These are phyloP conservation scores for Drosophila atripex DNA, from an alignment of 2,888 invertebrate genomes.

Conservation along the genomic window DNA sequence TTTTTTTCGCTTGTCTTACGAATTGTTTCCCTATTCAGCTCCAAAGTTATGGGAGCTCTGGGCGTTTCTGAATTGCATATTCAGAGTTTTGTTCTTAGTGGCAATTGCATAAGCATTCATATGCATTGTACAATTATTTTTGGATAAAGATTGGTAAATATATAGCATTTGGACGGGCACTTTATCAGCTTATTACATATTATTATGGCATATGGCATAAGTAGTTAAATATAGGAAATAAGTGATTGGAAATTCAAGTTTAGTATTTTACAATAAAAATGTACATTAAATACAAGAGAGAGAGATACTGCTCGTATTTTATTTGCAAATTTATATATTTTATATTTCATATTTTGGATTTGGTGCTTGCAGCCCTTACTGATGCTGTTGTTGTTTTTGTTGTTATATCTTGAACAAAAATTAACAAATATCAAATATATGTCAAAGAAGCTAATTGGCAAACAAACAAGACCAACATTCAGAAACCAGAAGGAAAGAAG, in stretches of 20 bases:
- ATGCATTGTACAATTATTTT: slow-evolving; percentile 31
- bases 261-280: slow-evolving; percentile 64
- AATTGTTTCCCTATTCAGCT: slow-evolving; percentile 43
- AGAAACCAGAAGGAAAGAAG: slow-evolving; percentile 55
- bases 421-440: slow-evolving; percentile 46
- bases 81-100: slow-evolving; percentile 27
- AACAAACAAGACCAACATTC: slow-evolving; percentile 74
- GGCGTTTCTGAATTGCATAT: slow-evolving; percentile 30
- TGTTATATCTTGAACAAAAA: slow-evolving; percentile 68
- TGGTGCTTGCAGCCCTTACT: slow-evolving; percentile 65
- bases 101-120: slow-evolving; percentile 36
- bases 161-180: slow-evolving; percentile 46
- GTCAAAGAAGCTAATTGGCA: slow-evolving; percentile 63
- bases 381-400: slow-evolving; percentile 72
- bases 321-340: slow-evolving; percentile 29
- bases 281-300: slow-evolving; percentile 62
- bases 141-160: slow-evolving; percentile 40
- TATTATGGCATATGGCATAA: slow-evolving; percentile 35
- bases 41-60: slow-evolving; percentile 13
- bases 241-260: slow-evolving; percentile 40
- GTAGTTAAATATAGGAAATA: slow-evolving; percentile 40
- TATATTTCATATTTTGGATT: slow-evolving; percentile 30
- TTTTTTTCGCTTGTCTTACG: slow-evolving; percentile 50
- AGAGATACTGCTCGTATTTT: slow-evolving; percentile 47
- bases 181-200: slow-evolving; percentile 25